phyloP scores from a whole-genome alignment of 2,888 invertebrate genomes.

The Drosophila greeni region DNA sequence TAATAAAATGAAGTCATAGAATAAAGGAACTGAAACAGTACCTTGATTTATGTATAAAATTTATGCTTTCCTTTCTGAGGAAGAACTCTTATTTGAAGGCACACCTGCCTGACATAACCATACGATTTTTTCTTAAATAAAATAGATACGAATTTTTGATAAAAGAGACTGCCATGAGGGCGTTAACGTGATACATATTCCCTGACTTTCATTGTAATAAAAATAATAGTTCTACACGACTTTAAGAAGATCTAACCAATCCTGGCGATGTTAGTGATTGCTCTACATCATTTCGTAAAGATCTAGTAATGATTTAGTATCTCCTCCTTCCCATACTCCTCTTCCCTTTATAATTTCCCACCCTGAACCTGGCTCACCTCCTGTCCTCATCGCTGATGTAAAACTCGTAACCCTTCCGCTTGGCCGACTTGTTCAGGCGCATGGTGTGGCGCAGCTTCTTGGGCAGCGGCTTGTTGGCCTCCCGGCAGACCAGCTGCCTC shows the following conservation, averaged over 20 bases:
- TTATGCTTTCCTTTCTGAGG: background rate
- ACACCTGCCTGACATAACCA: too few species aligned
- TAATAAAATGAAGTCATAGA: background rate
- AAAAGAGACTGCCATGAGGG: too few species aligned
- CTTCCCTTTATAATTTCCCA: background rate
- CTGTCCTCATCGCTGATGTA: conserved; percentile 75
- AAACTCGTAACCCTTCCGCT: conserved; percentile 73
- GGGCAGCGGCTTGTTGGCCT: conserved; percentile 72
- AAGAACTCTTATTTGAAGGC: background rate
- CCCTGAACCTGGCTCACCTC: conserved; percentile 54
- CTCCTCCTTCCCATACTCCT: background rate
- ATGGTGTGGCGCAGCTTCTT: conserved; percentile 72
- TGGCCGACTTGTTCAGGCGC: conserved; percentile 74
- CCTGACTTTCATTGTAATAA: background rate
- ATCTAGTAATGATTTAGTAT: too few species aligned
- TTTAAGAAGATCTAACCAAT: too few species aligned
- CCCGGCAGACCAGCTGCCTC: conserved; percentile 63
- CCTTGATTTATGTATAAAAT: background rate
- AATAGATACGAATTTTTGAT: too few species aligned
- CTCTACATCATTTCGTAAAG: too few species aligned
- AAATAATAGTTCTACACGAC: too few species aligned
- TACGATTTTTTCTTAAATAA: background rate
- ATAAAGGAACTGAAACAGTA: background rate
- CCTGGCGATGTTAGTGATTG: too few species aligned
- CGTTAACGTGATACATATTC: background rate